phyloP scores from a whole-genome alignment of 2,797 vertebrate species.

The Thripadectes ignobilis region DNA sequence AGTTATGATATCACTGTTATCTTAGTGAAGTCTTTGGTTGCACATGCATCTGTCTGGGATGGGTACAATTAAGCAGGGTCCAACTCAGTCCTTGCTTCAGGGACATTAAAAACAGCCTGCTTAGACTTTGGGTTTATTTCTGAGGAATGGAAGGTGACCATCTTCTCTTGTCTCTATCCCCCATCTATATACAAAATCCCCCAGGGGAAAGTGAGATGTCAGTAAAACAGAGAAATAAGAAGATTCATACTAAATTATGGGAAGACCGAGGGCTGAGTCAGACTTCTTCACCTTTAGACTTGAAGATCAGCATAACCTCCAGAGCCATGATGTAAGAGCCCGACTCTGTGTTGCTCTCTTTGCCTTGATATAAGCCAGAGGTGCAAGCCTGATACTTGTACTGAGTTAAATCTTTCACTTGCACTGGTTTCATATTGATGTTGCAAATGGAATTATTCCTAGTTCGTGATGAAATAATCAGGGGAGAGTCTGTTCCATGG shows the following conservation, averaged over 20 bases:
- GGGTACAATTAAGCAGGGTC: not conserved
- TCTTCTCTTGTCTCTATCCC: not conserved
- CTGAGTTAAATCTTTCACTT: not conserved
- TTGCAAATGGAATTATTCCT: not conserved
- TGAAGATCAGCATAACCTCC: not conserved
- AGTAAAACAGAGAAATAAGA: not conserved
- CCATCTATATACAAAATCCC: not conserved
- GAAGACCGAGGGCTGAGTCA: not conserved
- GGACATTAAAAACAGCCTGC: not conserved
- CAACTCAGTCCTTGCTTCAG: not conserved
- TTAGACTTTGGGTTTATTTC: not conserved
- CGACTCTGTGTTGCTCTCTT: not conserved
- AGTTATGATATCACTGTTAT: not conserved
- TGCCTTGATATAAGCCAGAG: not conserved
- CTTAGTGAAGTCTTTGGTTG: not conserved
- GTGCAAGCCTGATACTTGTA: not conserved
- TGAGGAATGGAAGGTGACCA: not conserved
- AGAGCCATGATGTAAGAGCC: not conserved
- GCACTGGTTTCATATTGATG: not conserved
- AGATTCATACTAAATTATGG: not conserved
- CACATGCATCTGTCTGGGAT: not conserved
- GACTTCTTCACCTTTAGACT: not conserved
- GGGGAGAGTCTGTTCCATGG: not conserved
- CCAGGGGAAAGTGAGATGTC: not conserved
- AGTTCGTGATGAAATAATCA: not conserved